phyloP scores from a whole-genome alignment of 2,888 invertebrate species.

The Cynaeus angustus region DNA sequence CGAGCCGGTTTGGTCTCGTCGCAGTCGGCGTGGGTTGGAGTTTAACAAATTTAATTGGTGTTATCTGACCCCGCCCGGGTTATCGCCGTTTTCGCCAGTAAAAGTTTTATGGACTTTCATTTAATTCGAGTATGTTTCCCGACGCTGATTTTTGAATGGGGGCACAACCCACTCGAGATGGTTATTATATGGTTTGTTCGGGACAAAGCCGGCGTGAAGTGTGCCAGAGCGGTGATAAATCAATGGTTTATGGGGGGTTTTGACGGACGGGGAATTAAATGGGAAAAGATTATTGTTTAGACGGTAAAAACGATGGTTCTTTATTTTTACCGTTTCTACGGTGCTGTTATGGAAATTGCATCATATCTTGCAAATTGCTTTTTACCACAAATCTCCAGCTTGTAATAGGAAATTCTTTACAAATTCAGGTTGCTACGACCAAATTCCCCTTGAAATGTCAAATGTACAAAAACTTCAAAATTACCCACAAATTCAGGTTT shows the following conservation, averaged over 20 bases:
- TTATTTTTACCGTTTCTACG: background rate
- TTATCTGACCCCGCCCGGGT: constrained; percentile 49
- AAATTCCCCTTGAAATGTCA: no score
- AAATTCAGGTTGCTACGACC: no score
- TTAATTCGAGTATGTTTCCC: constrained; percentile 29
- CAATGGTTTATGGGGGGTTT: constrained; percentile 43
- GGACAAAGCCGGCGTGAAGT: constrained; percentile 23
- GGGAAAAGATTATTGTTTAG: constrained; percentile 4
- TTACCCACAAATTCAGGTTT: no score
- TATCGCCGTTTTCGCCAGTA: constrained; percentile 45
- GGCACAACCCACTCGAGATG: constrained; percentile 11
- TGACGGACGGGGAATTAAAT: constrained; percentile 35
- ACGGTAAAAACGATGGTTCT: background rate
- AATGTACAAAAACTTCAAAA: no score
- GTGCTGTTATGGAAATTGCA: no score
- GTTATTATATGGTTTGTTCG: constrained; percentile 16
- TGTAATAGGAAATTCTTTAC: no score
- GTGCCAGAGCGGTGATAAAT: constrained; percentile 38
- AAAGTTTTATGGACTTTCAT: constrained; percentile 51
- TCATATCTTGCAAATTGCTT: no score
- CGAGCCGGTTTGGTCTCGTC: constrained; percentile 29
- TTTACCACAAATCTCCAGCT: no score
- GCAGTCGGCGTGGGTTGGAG: constrained; percentile 41
- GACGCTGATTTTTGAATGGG: constrained; percentile 19
- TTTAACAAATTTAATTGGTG: constrained; percentile 54